A percentile compares a stretch with the other conserved stretches of the same genome.
phyloP scores from a whole-genome alignment of 2,113 vertebrate genomes.

The Malurus alboscapulatus region DNA sequence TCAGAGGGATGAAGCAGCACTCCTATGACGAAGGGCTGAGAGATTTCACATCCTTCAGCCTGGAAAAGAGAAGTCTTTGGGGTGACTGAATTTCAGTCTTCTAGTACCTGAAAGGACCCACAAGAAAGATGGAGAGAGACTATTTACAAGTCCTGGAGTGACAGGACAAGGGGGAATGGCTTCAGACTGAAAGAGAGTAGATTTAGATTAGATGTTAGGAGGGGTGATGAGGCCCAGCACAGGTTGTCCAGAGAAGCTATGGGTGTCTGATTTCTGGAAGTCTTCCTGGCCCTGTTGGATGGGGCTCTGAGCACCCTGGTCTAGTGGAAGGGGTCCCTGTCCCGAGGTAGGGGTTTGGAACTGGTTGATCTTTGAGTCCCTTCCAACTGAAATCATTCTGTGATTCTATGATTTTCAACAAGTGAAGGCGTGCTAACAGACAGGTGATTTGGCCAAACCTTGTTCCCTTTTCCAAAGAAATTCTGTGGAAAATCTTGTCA shows the following conservation, averaged over 20 bases:
- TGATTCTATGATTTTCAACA: not conserved
- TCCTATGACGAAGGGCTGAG: not conserved
- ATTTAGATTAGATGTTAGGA: not conserved
- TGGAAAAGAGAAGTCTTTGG: not conserved
- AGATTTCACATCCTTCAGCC: not conserved
- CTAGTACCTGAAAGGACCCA: not conserved
- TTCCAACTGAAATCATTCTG: not conserved
- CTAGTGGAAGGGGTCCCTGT: too few relatives aligned
- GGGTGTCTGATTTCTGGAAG: not conserved
- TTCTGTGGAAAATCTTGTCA: not conserved
- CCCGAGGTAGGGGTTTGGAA: not conserved
- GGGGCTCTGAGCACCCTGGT: not conserved
- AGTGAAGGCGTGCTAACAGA: not conserved
- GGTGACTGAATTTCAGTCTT: not conserved
- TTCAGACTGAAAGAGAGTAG: not conserved
- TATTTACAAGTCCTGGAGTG: not conserved
- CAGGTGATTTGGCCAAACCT: not conserved
- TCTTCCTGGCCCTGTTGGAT: not conserved
- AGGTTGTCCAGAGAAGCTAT: not conserved
- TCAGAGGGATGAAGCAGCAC: not conserved
- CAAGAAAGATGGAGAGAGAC: not conserved
- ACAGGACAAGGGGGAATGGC: not conserved
- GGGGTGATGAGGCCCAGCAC: rapidly evolving
- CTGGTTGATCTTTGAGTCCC: not conserved
- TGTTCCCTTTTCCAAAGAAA: not conserved